Evolutionary conservation across 2,113 vertebrate species (phyloP), one percentile per base, ranked within the genome.

Genomic region (Sterrhoptilus dennistouni): DNA sequence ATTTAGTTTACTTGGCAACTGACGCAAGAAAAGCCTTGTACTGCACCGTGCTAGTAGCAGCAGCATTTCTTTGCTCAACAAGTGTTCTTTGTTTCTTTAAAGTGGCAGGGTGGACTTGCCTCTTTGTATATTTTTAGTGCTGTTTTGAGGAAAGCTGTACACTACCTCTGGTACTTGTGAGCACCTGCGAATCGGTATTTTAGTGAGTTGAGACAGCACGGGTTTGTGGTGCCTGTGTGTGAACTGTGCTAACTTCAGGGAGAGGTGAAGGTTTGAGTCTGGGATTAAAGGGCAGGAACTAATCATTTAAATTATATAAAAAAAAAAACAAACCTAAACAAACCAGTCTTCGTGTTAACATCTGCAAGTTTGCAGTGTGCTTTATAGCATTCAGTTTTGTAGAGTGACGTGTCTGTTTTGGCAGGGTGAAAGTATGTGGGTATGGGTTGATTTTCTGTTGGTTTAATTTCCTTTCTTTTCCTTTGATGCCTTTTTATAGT

Each of bases 21-120:
- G 72, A 47, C 64, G 93, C 71, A 96, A 93, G 91, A 74, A 70
- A 44, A 94, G 90, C 86, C 63, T 93, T 96, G 95, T 96, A 47
- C 63, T 93, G 64, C 52, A 27, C 64, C 38, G 5, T 64, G 60
- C n/a, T 79, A 50, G 52, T 60, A 84, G 68, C 81, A 80, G 78
- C 60, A 83, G 71, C 50, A 11, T 88, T 95, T 86, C 80, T 83
- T 90, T 92, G 64, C 47, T 83, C 59, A 89, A 95, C 89, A 96
- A 95, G 60, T 52, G 64, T 59, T 90, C 94, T 93, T 95, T 96
- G 86, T 96, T 38, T 78, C 44, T 75, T 87, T 50, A 56, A 87
- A 53, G 91, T 83, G 68, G 29, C 64, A 87, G 52, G 38, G 80
- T 92, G 83, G 64, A 47, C 89, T 86, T 90, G 71, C 54, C 28